Base-by-base conservation (phyloP, 2,797 vertebrate species). In the Protosalanx chinensis region DNA sequence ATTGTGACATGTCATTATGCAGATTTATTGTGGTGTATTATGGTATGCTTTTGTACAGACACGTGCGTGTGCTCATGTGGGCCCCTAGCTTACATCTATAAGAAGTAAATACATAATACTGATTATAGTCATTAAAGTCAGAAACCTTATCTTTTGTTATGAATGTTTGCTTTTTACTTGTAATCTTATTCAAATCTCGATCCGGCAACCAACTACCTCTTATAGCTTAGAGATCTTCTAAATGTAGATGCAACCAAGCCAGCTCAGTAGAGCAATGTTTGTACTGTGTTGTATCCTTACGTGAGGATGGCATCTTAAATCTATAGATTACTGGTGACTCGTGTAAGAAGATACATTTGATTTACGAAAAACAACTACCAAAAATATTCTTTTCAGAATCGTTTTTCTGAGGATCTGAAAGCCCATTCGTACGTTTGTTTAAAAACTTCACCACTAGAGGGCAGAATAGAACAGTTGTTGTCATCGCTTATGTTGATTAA, bases 381-480 rank as follows among this genome's bases (percentile, higher is more conserved):
- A 16, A 5, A n/a, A 2, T 18, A n/a, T 2, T 1, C 5, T 7
- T 6, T 16, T 16, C 18, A 6, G 5, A 56, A n/a, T 2, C 0
- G 2, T 7, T 6, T 16, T 16, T 16, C 37, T 23, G 20, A 72
- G 64, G 71, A 58, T 59, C 71, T 29, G 33, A 33, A 73, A 72
- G 71, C 63, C 53, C 4, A 16, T 8, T 4, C 61, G 69, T 16
- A n/a, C 23, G 6, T 23, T 23, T 41, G 10, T 23, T 46, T 10
- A 27, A 41, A 15, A 2, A n/a, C 4, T n/a, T 8, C 16, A 58
- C 86, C 88, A 86, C 84, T 85, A 87, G 88, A 86, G 82, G 84
- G 81, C 89, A 89, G 80, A 2, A 70, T 77, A 61, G 16, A 49
- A 64, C 33, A 64, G 23, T 18, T 12, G 58, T 29, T 63, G 30